phyloP scores from a whole-genome alignment of 2,113 vertebrate species.

The Corythaixoides concolor region DNA sequence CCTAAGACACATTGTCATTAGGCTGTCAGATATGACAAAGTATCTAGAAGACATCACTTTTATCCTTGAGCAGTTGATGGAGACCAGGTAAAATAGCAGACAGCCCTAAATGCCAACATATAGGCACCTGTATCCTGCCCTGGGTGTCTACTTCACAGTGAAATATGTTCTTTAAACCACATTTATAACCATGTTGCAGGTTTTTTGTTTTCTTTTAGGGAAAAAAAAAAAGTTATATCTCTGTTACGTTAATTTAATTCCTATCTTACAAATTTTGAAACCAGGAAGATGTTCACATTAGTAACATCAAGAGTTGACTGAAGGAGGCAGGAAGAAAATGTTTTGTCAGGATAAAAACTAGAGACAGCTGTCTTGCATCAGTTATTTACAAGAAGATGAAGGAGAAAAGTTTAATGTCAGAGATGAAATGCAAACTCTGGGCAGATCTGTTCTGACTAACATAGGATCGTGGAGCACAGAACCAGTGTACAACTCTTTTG shows the following conservation, averaged over 20 bases:
- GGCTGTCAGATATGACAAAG: neutral
- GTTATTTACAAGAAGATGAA: neutral
- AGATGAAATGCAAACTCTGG: neutral
- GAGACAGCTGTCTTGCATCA: neutral
- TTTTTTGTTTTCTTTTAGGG: neutral
- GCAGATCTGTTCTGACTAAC: neutral
- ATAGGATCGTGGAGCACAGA: neutral
- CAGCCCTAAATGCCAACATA: neutral
- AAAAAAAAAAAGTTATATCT: neutral
- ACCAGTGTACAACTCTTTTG: neutral
- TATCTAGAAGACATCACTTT: neutral
- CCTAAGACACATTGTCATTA: neutral
- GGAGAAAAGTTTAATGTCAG: neutral
- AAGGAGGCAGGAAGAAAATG: neutral
- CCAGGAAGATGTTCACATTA: neutral
- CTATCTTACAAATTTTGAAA: neutral
- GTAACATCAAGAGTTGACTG: neutral
- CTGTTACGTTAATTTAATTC: neutral
- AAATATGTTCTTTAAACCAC: neutral
- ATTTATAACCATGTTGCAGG: neutral
- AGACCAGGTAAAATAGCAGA: neutral
- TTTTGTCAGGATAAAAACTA: neutral
- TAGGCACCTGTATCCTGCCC: neutral
- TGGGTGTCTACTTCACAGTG: neutral
- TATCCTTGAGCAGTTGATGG: neutral